Evolutionary conservation across 2,113 vertebrate genomes (phyloP), one percentile per base, ranked within the genome.

Genomic region (Lontra canadensis): DNA sequence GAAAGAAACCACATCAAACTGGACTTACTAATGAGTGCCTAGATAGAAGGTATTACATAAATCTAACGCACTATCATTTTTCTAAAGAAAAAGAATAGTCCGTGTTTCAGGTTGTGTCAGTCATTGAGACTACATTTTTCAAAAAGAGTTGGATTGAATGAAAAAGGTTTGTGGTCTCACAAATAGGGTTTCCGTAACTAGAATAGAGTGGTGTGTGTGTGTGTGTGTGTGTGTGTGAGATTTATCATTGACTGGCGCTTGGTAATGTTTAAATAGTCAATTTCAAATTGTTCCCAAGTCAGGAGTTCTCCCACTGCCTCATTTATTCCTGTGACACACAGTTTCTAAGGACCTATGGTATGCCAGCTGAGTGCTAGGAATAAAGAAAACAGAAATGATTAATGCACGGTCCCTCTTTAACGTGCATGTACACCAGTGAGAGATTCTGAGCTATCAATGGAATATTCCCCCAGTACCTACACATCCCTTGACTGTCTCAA

Each of bases 281-380:
- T 25, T 89, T 96, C 90, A 84, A 31, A 34, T 97, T 44, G 94
- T 96, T 94, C 97, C 95, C 74, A 52, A 92, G 47, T 85, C 59
- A 98, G 97, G 79, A 98, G 94, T 98, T 98, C 71, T 65, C 21
- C 92, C 97, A 61, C 9, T n/a, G 25, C 69, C 29, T 90, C 26
- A 25, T 76, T 96, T 87, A 61, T 81, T 84, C n/a, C 52, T 94
- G 76, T 73, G 84, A 82, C 29, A 71, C 13, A 55, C 63, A 34
- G 36, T 88, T 88, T 93, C 57, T 94, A 49, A 88, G 69, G 47
- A 84, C 9, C 25, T 69, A 17, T 7, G 11, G 1, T 39, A 13
- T 44, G 18, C n/a, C 36, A 92, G 36, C 25, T 25, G 7, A 57
- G 21, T 21, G 14, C 52, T 21, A 10, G 65, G 69, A 61, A 57